These are phyloP conservation scores for Merodon equestris DNA, from an alignment of 2,888 invertebrate genomes.

Conservation along the genomic window DNA sequence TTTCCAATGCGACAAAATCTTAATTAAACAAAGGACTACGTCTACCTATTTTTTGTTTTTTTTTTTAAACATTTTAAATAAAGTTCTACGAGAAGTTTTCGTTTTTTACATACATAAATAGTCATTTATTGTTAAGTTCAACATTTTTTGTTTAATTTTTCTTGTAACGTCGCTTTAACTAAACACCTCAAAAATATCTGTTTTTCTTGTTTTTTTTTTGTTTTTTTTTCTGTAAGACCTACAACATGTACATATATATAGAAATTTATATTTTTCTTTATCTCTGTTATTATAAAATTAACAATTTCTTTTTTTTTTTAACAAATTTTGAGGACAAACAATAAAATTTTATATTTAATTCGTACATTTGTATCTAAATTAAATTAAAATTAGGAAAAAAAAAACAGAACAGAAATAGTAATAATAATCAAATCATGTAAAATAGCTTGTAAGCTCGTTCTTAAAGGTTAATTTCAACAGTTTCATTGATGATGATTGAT, in stretches of 20 bases:
- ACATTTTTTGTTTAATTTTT: constrained; percentile 59
- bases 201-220: constrained; percentile 15
- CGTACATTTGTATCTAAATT: constrained; percentile 32
- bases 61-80: constrained; percentile 40
- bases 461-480: constrained; percentile 20
- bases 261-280: constrained; percentile 43
- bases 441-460: constrained; percentile 21
- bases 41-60: constrained; percentile 16
- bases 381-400: neutral
- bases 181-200: constrained; percentile 52
- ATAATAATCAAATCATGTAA: constrained; percentile 41
- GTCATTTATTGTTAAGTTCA: constrained; percentile 59
- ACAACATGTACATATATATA: constrained; percentile 64
- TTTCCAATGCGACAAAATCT: constrained; percentile 39
- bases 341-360: constrained; percentile 53
- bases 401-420: no score
- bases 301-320: constrained; percentile 51
- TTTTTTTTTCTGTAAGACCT: constrained; percentile 47
- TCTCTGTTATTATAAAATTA: constrained; percentile 55
- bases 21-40: constrained; percentile 36
- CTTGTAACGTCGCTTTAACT: constrained; percentile 56
- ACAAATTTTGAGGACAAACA: constrained; percentile 65
- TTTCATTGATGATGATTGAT: no score
- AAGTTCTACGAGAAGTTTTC: constrained; percentile 33
- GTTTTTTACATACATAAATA: constrained; percentile 61